A percentile compares a stretch with the other conserved stretches of the same genome.
These are phyloP conservation scores for Ataeniobius toweri DNA, from an alignment of 2,797 vertebrate species.

Conservation along the genomic window DNA sequence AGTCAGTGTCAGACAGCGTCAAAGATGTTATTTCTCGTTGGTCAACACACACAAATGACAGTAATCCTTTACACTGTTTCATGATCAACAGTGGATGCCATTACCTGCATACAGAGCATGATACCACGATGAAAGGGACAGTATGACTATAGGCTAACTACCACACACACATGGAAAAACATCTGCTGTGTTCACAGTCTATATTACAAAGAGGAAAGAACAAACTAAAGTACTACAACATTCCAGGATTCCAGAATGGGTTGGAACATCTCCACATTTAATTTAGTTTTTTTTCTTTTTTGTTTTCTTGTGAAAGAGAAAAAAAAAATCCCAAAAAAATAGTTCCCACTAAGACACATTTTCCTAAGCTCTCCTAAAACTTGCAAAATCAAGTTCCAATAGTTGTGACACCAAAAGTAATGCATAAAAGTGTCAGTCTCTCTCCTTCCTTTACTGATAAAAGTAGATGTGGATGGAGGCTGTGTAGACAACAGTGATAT, in stretches of 20 bases:
- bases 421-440: conserved; percentile 67
- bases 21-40: conserved; percentile 51
- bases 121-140: conserved; percentile 36
- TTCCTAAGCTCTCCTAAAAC: conserved; percentile 57
- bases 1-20: conserved; percentile 42
- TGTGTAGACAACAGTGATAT: conserved; percentile 49
- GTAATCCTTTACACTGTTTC: conserved; percentile 48
- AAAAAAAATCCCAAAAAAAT: conserved; percentile 62
- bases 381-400: conserved; percentile 64
- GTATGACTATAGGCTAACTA: conserved; percentile 24
- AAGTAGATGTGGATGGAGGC: conserved; percentile 20
- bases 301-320: conserved; percentile 72
- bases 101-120: conserved; percentile 47
- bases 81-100: conserved; percentile 48
- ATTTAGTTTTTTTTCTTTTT: conserved; percentile 64
- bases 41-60: conserved; percentile 54
- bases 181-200: conserved; percentile 44
- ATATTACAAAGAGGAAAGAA: conserved; percentile 41
- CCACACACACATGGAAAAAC: conserved; percentile 29
- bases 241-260: conserved; percentile 51
- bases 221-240: conserved; percentile 48
- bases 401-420: conserved; percentile 69
- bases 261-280: conserved; percentile 77
- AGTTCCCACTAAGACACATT: conserved; percentile 75
- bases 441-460: conserved; percentile 54